These are phyloP conservation scores for Ageneiosus marmoratus DNA, from an alignment of 2,113 vertebrate species.

Conservation along the genomic window DNA sequence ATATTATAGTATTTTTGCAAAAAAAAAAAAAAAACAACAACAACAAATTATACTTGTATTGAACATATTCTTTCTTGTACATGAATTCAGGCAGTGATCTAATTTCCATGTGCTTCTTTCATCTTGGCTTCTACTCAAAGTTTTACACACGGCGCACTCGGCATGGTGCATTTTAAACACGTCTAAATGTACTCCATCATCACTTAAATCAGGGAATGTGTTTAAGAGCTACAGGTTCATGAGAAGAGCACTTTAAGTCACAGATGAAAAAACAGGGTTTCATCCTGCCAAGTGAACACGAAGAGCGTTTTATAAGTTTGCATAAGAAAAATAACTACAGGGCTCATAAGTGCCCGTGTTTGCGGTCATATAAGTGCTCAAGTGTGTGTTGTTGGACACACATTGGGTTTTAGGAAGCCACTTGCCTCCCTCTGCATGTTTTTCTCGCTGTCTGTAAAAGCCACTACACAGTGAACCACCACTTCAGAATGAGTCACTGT, in stretches of 20 bases:
- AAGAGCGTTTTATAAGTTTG: constrained; percentile 15
- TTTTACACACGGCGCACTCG: too few relatives aligned
- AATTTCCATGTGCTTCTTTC: too few relatives aligned
- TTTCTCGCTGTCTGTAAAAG: neutral
- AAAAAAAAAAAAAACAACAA: too few relatives aligned
- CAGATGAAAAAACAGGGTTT: neutral
- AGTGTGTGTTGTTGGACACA: constrained; percentile 29
- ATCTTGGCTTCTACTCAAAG: too few relatives aligned
- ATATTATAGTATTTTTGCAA: neutral
- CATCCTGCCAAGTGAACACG: neutral
- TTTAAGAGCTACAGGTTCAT: neutral
- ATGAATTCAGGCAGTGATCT: neutral
- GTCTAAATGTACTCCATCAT: neutral
- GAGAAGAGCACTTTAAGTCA: neutral
- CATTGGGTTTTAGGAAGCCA: neutral
- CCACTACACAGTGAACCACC: neutral
- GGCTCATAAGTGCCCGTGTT: constrained; percentile 16
- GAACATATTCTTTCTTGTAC: neutral
- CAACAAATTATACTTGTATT: neutral
- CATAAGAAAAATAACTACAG: neutral
- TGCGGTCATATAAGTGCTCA: constrained; percentile 5
- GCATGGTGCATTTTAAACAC: neutral
- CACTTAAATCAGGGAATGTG: neutral
- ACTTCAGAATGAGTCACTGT: neutral
- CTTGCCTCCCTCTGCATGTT: neutral